These are phyloP conservation scores for Clangula hyemalis DNA, from an alignment of 2,797 vertebrate genomes.

Conservation along the genomic window DNA sequence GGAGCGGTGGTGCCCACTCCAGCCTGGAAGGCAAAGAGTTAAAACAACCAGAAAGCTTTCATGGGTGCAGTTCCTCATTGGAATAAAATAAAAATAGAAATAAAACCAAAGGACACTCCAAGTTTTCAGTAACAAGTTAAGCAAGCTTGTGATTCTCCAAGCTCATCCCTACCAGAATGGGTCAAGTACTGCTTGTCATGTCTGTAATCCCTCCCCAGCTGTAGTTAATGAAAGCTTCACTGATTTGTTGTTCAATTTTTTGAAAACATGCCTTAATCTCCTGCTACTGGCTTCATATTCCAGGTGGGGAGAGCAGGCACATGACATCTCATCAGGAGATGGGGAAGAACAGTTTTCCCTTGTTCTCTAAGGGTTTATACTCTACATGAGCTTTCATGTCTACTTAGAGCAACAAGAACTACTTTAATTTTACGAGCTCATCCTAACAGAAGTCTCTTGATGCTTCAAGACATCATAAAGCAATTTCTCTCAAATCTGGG, in stretches of 20 bases:
- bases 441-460: neutral
- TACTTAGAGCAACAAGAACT: neutral
- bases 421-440: neutral
- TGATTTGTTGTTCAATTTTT: neutral
- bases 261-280: neutral
- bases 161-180: neutral
- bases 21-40: conserved; percentile 2
- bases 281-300: neutral
- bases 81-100: neutral
- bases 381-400: neutral
- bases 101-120: neutral
- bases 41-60: neutral
- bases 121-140: neutral
- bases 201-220: neutral
- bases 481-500: neutral
- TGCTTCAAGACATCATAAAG: neutral
- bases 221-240: neutral
- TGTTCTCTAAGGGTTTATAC: neutral
- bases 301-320: neutral
- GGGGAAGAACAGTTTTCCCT: neutral
- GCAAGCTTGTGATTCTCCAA: neutral
- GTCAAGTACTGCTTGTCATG: accelerated
- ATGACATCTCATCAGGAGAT: neutral
- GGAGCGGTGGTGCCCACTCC: neutral
- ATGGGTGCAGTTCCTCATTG: neutral